phyloP scores from a whole-genome alignment of 2,888 invertebrate species.

The Orchestes rusci region DNA sequence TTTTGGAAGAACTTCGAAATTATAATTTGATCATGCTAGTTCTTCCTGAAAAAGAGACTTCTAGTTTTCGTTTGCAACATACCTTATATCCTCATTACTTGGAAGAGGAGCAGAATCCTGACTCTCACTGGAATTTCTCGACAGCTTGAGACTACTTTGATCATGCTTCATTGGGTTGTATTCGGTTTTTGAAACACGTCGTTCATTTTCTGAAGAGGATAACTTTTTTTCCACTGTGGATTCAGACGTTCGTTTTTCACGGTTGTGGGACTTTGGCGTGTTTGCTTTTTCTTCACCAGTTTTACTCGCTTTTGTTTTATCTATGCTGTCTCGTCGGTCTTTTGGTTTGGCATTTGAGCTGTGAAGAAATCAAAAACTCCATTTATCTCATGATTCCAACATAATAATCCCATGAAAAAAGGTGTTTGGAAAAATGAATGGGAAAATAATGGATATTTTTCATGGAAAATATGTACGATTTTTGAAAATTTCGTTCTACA shows the following conservation, averaged over 20 bases:
- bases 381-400: background rate
- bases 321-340: conserved; percentile 4
- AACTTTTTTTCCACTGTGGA: too few species aligned
- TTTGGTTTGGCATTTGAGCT: conserved; percentile 3
- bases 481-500: too few species aligned
- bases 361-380: background rate
- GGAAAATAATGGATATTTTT: too few species aligned
- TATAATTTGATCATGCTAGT: too few species aligned
- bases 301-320: conserved; percentile 7
- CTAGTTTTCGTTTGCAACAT: background rate
- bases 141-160: conserved; percentile 3
- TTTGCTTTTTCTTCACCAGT: conserved; percentile 12
- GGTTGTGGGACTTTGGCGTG: conserved; percentile 11
- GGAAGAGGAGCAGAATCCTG: conserved; percentile 22
- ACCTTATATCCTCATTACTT: conserved; percentile 37
- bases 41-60: background rate
- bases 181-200: background rate
- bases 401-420: too few species aligned
- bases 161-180: background rate
- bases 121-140: conserved; percentile 9
- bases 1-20: too few species aligned
- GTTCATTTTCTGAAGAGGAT: too few species aligned
- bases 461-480: too few species aligned
- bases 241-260: background rate
- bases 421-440: too few species aligned